Base-by-base conservation (phyloP, 2,888 invertebrate species). In the Iselma pallidipennis region DNA sequence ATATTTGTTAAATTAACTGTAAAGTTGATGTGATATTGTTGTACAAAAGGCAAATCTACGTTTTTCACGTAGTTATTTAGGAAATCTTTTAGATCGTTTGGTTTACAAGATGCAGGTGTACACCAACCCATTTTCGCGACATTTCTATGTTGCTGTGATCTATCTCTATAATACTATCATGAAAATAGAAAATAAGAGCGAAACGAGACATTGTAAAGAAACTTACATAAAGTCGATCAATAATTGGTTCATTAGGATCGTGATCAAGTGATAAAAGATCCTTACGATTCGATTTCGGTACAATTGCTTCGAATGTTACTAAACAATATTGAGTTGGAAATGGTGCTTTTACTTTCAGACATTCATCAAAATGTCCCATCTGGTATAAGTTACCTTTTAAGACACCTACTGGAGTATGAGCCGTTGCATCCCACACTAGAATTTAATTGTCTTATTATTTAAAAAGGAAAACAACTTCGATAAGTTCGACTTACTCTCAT, bases 341-440 rank as follows among this genome's bases (percentile, higher is more conserved):
- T 2, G 83, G 82, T 2, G 78, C 79, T 61, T 74, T 66, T 2
- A 78, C 74, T 29, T 76, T 73, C 48, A 82, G 59, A 66, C 88
- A 88, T 73, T 88, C 86, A 67, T 88, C 87, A 70, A 85, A 88
- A 75, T 87, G 84, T 0, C 88, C 88, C 62, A 88, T 79, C 66
- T 88, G 87, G 69, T 83, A 86, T 1, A 82, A 79, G 70, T 83
- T 86, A 0, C 86, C 88, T 45, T 84, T 83, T 1, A 87, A 75
- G 10, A 87, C 76, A 1, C 88, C 87, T 52, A 83, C 81, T 0
- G 87, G 82, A 50, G 85, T 83, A 59, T 87, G 86, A 1, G 86
- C 83, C 29, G 86, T 85, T 0, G 88, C 81, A 69, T 88, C 88
- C 87, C 87, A 87, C 81, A 87, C 88, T 88, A 73, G 57, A 71